Percentiles rank a stretch among this genome's conserved stretches.
Conservation (phyloP, 2,113 vertebrate genomes). For the Capreolus pygargus region DNA sequence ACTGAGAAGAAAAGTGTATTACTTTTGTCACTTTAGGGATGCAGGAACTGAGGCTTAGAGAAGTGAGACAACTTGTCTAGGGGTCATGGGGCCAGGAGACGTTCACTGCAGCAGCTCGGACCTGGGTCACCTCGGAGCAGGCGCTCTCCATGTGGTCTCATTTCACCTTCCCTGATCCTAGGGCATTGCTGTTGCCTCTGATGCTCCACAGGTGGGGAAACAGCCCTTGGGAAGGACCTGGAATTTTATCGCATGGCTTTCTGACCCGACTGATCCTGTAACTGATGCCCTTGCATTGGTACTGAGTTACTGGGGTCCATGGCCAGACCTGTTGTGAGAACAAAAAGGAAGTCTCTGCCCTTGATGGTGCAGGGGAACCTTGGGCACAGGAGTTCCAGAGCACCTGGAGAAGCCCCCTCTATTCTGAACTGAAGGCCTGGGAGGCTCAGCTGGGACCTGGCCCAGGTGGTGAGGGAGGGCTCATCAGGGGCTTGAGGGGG, state of each 20-base stretch:
- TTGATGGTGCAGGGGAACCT: neutral
- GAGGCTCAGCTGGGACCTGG: neutral
- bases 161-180: neutral
- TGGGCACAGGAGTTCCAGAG: neutral
- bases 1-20: neutral
- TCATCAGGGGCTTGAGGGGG: neutral
- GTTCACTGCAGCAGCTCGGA: neutral
- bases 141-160: fast-evolving
- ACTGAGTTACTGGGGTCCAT: fast-evolving
- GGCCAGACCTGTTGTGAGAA: too few species aligned
- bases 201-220: neutral
- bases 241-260: neutral
- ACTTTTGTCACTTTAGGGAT: neutral
- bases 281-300: too few species aligned
- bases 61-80: too few species aligned
- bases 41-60: neutral
- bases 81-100: neutral
- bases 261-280: neutral
- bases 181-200: neutral
- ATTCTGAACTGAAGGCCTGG: neutral
- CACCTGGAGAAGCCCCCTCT: neutral
- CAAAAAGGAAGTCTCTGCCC: neutral
- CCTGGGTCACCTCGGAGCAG: neutral
- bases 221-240: neutral
- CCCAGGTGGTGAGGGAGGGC: neutral